These are phyloP conservation scores for Drymodes brunneopygia DNA, from an alignment of 2,113 vertebrate species.

Conservation along the genomic window DNA sequence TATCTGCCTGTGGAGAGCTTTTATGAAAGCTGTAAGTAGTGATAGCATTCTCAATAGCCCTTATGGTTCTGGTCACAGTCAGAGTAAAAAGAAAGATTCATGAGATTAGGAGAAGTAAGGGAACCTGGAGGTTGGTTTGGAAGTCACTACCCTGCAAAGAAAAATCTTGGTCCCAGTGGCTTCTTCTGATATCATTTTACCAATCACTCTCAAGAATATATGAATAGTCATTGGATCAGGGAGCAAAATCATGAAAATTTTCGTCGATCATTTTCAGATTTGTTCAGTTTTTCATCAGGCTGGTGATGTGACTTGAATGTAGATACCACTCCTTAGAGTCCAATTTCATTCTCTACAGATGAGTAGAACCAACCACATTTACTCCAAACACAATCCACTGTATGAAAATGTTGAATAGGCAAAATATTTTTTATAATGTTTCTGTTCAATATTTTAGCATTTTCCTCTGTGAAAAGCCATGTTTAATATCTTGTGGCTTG, in stretches of 20 bases:
- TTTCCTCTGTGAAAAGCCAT: neutral
- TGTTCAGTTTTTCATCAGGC: neutral
- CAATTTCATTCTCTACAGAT: neutral
- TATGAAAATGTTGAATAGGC: neutral
- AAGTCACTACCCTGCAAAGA: neutral
- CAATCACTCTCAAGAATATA: neutral
- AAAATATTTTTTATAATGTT: neutral
- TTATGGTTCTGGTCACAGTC: neutral
- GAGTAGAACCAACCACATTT: neutral
- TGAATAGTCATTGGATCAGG: neutral
- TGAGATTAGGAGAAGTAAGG: neutral
- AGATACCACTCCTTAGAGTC: neutral
- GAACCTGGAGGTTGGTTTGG: neutral
- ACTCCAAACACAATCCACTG: neutral
- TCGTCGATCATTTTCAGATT: neutral
- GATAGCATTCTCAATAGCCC: neutral
- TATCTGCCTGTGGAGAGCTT: neutral
- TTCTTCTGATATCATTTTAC: neutral
- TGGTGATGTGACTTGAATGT: neutral
- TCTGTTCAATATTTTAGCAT: neutral
- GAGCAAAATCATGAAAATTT: neutral
- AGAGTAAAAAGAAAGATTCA: neutral
- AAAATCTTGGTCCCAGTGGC: neutral
- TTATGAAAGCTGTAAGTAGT: accelerated
- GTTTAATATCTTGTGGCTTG: neutral